phyloP scores from a whole-genome alignment of 1,140 invertebrate genomes.

The Agrilus planipennis region DNA sequence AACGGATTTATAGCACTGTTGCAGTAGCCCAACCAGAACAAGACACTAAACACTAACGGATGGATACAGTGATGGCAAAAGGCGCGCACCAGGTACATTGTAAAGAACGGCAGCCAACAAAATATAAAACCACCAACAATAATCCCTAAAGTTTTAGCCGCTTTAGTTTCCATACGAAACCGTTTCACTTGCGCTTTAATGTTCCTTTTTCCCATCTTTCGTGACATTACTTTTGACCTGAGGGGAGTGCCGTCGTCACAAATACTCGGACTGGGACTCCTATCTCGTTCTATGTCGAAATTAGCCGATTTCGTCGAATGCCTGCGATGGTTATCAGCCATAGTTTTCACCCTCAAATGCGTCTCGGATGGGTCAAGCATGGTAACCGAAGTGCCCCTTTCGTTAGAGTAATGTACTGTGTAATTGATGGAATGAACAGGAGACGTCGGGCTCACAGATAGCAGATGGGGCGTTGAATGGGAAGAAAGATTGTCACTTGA shows the following conservation, averaged over 20 bases:
- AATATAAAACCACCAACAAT: conserved; percentile 89
- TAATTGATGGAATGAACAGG: conserved; percentile 37
- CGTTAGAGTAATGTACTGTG: conserved; percentile 44
- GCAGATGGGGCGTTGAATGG: conserved; percentile 29
- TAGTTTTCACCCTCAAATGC: conserved; percentile 34
- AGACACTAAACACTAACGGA: conserved; percentile 71
- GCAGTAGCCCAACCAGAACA: conserved; percentile 96
- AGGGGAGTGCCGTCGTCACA: conserved; percentile 41
- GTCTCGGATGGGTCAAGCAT: conserved; percentile 30
- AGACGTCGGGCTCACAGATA: conserved; percentile 28
- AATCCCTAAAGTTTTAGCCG: conserved; percentile 85
- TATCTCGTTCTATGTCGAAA: background rate
- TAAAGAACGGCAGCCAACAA: conserved; percentile 94
- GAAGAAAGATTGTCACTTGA: conserved; percentile 60
- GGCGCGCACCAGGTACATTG: conserved; percentile 75
- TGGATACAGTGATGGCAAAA: conserved; percentile 73
- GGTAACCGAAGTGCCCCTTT: conserved; percentile 34
- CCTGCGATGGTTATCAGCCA: conserved; percentile 20
- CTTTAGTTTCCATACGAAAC: conserved; percentile 85
- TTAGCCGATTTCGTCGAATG: conserved; percentile 10
- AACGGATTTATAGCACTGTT: conserved; percentile 91
- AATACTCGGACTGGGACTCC: conserved; percentile 36
- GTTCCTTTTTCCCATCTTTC: conserved; percentile 68
- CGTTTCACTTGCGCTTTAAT: conserved; percentile 76
- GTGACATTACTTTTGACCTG: conserved; percentile 54